A percentile compares a stretch with the other conserved stretches of the same genome.
These are phyloP conservation scores for Zaprionus camerounensis DNA, from an alignment of 1,140 invertebrate species.

Conservation along the genomic window DNA sequence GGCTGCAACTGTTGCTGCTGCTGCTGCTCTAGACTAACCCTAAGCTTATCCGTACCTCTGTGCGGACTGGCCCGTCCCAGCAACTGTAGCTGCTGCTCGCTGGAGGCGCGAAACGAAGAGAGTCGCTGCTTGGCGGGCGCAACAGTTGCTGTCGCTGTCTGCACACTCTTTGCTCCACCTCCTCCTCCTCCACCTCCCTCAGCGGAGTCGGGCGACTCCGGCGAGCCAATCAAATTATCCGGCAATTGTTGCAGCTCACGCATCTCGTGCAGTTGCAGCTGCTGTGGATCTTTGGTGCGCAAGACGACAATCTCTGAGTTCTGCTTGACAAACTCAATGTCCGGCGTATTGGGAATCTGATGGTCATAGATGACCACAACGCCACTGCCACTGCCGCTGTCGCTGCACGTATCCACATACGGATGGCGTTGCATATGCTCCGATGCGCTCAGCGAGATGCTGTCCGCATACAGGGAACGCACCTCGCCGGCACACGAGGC, in stretches of 20 bases:
- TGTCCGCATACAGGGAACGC: conserved; percentile 54
- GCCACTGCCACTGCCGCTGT: conserved; percentile 59
- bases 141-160: conserved; percentile 73
- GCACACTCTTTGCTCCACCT: conserved; percentile 7
- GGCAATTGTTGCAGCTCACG: conserved; percentile 77
- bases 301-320: conserved; percentile 83
- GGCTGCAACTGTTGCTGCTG: conserved; percentile 35
- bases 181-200: background rate
- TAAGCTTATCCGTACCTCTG: conserved; percentile 73
- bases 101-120: conserved; percentile 79
- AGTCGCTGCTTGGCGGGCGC: conserved; percentile 82
- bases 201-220: conserved; percentile 63
- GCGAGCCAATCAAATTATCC: conserved; percentile 58
- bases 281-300: conserved; percentile 78
- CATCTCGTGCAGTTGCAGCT: conserved; percentile 73
- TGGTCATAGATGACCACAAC: conserved; percentile 83
- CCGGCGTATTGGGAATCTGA: conserved; percentile 79
- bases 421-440: conserved; percentile 61
- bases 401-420: conserved; percentile 70
- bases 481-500: conserved; percentile 6
- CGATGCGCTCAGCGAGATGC: conserved; percentile 60
- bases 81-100: conserved; percentile 79
- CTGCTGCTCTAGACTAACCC: conserved; percentile 51
- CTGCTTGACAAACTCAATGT: conserved; percentile 83
- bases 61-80: conserved; percentile 70